phyloP scores from a whole-genome alignment of 2,797 vertebrate genomes.

The Rousettus madagascariensis region DNA sequence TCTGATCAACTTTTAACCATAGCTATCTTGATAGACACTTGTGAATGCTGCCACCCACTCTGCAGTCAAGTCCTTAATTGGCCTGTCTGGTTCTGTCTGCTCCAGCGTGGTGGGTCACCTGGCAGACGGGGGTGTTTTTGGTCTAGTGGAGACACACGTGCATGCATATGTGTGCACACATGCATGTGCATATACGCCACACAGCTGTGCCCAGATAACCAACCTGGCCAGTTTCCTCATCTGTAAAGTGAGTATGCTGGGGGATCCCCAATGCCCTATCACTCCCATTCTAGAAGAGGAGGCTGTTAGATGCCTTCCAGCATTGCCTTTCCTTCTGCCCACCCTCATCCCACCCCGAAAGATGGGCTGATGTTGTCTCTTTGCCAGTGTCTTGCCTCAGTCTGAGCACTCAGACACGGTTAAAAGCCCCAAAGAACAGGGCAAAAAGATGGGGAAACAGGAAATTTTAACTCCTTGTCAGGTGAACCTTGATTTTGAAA shows the following conservation, averaged over 20 bases:
- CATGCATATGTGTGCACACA: fast-evolving
- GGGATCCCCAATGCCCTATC: background rate
- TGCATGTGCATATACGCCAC: background rate
- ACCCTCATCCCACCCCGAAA: background rate
- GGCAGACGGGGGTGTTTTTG: fast-evolving
- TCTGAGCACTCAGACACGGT: background rate
- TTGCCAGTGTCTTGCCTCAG: background rate
- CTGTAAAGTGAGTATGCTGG: fast-evolving
- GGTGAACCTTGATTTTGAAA: background rate
- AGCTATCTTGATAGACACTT: too few species aligned
- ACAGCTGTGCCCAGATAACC: fast-evolving
- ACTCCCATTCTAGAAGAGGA: background rate
- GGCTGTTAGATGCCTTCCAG: fast-evolving
- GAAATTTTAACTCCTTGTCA: background rate
- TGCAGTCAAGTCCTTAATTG: fast-evolving
- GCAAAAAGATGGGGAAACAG: fast-evolving
- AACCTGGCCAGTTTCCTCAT: background rate
- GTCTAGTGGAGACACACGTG: background rate
- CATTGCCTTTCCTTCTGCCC: background rate
- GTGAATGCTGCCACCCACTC: fast-evolving
- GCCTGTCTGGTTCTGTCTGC: background rate
- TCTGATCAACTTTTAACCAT: background rate
- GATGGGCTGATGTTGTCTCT: background rate
- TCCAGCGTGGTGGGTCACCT: background rate
- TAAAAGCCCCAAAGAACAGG: fast-evolving